Conservation (phyloP, 2,113 vertebrate species). For the Falco punctatus region DNA sequence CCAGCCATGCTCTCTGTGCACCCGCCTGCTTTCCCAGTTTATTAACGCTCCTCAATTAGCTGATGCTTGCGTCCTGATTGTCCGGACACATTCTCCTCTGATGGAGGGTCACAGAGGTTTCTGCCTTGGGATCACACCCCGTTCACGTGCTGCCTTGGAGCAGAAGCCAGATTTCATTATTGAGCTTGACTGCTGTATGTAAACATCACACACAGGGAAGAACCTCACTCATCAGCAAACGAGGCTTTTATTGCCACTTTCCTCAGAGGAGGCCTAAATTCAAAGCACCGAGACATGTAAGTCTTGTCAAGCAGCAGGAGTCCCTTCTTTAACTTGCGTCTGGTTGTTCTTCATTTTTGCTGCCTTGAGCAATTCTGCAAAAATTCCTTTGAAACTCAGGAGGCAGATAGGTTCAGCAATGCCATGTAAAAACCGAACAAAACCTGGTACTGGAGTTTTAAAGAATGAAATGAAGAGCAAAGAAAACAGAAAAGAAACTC, state of each 20-base stretch:
- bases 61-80: not conserved
- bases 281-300: conserved; percentile 59
- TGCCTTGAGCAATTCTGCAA: conserved; percentile 64
- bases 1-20: not conserved
- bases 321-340: conserved; percentile 42
- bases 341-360: conserved; percentile 60
- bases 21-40: not conserved
- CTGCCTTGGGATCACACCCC: not conserved
- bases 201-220: conserved; percentile 40
- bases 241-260: conserved; percentile 51
- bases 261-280: conserved; percentile 55
- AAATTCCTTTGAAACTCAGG: conserved; percentile 58
- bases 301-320: conserved; percentile 68
- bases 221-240: not conserved
- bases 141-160: not conserved
- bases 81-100: not conserved
- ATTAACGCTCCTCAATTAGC: not conserved
- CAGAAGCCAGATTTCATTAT: not conserved
- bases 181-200: conserved; percentile 1
- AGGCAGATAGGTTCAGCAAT: conserved; percentile 43
- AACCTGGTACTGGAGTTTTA: conserved; percentile 36
- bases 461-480: conserved; percentile 31
- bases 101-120: not conserved
- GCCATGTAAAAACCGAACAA: not conserved
- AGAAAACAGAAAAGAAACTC: not conserved